These are phyloP conservation scores for Dendronephthya gigantea DNA, from an alignment of 64 coral and sea anemone species.

Conservation along the genomic window DNA sequence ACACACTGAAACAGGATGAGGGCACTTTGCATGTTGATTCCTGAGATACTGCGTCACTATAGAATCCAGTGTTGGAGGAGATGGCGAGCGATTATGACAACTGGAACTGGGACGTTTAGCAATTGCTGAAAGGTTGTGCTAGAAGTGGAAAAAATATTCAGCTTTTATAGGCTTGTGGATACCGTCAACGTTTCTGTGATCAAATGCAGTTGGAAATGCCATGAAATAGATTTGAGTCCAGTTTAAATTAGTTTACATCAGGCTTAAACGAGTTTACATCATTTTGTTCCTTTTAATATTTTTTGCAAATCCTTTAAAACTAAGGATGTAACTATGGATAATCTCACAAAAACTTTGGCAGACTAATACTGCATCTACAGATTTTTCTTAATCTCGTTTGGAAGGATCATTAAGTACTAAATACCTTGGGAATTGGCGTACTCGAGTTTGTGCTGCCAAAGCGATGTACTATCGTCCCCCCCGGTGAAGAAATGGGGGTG, in stretches of 20 bases:
- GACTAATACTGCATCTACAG: too few species aligned
- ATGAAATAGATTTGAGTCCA: too few species aligned
- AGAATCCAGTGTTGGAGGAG: conserved; percentile 73
- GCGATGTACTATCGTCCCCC: not conserved
- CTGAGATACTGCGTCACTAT: conserved; percentile 91
- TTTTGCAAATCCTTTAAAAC: too few species aligned
- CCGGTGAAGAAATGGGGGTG: not conserved
- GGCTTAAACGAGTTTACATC: too few species aligned
- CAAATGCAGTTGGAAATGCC: too few species aligned
- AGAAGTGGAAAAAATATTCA: not conserved
- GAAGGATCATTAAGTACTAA: not conserved
- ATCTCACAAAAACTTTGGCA: too few species aligned
- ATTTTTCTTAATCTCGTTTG: not conserved
- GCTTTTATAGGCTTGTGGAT: too few species aligned
- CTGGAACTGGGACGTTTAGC: not conserved
- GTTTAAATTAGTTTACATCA: too few species aligned
- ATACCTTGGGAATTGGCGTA: not conserved
- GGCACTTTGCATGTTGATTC: conserved; percentile 89
- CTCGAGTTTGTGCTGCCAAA: not conserved
- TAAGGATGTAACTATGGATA: too few species aligned
- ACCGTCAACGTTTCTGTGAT: too few species aligned
- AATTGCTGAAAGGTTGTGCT: not conserved
- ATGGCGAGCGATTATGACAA: conserved; percentile 29
- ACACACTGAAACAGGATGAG: conserved; percentile 72
- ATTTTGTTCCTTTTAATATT: too few species aligned